A percentile compares a stretch with the other conserved stretches of the same genome.
These are phyloP conservation scores for Gorsachius magnificus DNA, from an alignment of 2,797 vertebrate genomes.

Conservation along the genomic window DNA sequence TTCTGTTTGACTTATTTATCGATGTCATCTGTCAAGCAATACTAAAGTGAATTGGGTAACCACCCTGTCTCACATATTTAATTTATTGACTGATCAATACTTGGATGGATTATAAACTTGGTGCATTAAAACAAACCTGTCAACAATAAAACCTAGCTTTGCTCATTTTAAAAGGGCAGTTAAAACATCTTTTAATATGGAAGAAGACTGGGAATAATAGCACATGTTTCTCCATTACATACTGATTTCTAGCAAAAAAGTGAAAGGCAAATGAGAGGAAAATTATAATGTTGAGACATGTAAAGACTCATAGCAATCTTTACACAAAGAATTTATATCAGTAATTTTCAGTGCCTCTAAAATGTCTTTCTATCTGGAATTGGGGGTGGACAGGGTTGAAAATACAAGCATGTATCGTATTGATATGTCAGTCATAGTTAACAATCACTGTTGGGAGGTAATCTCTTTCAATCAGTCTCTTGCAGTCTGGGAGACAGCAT, in stretches of 20 bases:
- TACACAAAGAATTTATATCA: slow-evolving; percentile 7
- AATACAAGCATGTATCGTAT: slow-evolving; percentile 42
- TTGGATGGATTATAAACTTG: not conserved
- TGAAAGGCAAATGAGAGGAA: not conserved
- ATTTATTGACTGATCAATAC: not conserved
- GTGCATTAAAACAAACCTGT: not conserved
- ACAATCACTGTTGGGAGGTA: slow-evolving; percentile 63
- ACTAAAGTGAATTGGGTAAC: not conserved
- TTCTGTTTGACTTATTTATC: not conserved
- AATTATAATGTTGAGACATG: not conserved
- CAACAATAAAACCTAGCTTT: not conserved
- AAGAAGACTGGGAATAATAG: not conserved
- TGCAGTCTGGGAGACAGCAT: slow-evolving; percentile 56
- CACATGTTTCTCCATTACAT: not conserved
- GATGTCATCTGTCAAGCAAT: not conserved
- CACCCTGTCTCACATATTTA: not conserved
- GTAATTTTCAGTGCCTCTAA: not conserved
- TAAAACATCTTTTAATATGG: not conserved
- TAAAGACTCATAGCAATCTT: not conserved
- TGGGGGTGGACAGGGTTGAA: not conserved
- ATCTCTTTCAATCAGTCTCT: slow-evolving; percentile 62
- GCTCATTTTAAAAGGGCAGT: not conserved
- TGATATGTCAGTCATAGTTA: slow-evolving; percentile 71
- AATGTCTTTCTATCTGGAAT: not conserved
- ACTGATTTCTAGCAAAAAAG: not conserved